Conservation (phyloP, 1,140 invertebrate species). For the Ceratitis capitata region DNA sequence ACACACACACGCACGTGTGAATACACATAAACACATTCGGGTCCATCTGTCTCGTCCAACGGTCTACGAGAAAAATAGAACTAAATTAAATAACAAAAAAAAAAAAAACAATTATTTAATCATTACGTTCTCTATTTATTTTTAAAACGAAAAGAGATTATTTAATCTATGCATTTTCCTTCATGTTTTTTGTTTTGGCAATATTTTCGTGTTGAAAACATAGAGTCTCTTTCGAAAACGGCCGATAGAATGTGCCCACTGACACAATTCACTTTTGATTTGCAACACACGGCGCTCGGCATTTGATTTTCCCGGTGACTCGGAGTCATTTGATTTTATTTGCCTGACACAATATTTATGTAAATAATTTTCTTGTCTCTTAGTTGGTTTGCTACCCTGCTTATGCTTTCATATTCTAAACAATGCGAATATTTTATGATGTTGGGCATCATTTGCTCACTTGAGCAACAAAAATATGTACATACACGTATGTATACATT, state of each 20-base stretch:
- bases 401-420: conserved; percentile 2
- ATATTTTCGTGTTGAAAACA: not conserved
- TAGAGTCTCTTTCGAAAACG: not conserved
- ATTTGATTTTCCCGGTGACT: not conserved
- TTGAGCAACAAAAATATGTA: not conserved
- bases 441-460: too few relatives aligned
- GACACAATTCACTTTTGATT: conserved; percentile 14
- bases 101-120: conserved; percentile 15
- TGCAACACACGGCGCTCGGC: not conserved
- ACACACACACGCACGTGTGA: not conserved
- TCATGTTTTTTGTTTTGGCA: not conserved
- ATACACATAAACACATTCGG: too few relatives aligned
- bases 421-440: not conserved
- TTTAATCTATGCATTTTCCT: not conserved
- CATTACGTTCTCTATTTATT: not conserved
- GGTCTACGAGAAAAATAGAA: not conserved
- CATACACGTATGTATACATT: not conserved
- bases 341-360: not conserved
- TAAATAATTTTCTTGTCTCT: not conserved
- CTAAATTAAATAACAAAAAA: conserved; percentile 3
- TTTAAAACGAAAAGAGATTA: not conserved
- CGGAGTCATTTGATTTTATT: not conserved
- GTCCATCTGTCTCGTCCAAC: too few relatives aligned
- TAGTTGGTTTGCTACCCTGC: not conserved
- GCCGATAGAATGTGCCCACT: not conserved